Evolutionary conservation across 2,113 vertebrate species (phyloP).

Genomic region (Elephantulus edwardii): DNA sequence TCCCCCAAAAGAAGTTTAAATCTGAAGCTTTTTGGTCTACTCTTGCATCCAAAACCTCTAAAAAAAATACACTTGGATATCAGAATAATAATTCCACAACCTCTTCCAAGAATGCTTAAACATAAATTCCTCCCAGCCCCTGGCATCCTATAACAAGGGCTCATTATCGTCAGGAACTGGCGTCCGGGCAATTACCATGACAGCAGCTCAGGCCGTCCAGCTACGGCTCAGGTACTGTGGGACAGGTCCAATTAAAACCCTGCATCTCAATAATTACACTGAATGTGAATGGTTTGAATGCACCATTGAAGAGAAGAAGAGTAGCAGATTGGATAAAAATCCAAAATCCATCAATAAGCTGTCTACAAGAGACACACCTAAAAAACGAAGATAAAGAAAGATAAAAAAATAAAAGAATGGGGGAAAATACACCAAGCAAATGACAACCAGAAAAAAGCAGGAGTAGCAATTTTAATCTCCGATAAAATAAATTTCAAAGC

Average conservation of each 20-base stretch:
- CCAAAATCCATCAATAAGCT: too few species aligned
- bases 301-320: too few species aligned
- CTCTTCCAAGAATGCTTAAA: conserved; percentile 93
- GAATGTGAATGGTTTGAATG: too few species aligned
- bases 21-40: conserved; percentile 99
- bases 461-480: too few species aligned
- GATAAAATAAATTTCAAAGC: too few species aligned
- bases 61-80: conserved; percentile 96
- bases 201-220: conserved; percentile 97
- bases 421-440: too few species aligned
- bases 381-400: too few species aligned
- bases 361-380: too few species aligned
- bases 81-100: conserved; percentile 93
- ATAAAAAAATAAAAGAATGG: too few species aligned
- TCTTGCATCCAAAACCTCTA: conserved; percentile 95
- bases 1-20: conserved; percentile 99
- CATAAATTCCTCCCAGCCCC: conserved; percentile 93
- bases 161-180: conserved; percentile 93
- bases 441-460: too few species aligned
- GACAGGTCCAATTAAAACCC: not conserved
- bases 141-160: conserved; percentile 95
- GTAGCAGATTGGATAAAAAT: too few species aligned
- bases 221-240: conserved; percentile 93
- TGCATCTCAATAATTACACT: too few species aligned
- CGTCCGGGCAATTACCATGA: conserved; percentile 98